These are phyloP conservation scores for Drosophila nigricruria DNA, from an alignment of 2,888 invertebrate genomes.

Conservation along the genomic window DNA sequence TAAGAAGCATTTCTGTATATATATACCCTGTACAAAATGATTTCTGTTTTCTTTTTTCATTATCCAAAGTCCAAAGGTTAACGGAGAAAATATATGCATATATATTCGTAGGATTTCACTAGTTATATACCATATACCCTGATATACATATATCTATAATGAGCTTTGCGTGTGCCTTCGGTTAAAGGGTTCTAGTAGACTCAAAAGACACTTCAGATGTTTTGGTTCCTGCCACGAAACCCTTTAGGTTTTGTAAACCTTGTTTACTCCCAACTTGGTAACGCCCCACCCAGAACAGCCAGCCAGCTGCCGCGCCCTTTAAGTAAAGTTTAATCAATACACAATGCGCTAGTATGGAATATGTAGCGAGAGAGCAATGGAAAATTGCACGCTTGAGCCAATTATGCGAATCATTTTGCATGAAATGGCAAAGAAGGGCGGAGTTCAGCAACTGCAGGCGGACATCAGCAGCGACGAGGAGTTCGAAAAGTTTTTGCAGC, in stretches of 20 bases:
- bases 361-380: constrained; percentile 8
- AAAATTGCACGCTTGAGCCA: constrained; percentile 22
- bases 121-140: not conserved
- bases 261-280: constrained; percentile 5
- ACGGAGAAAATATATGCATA: not conserved
- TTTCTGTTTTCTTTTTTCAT: not conserved
- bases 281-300: not conserved
- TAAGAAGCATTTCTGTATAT: not conserved
- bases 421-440: constrained; percentile 91
- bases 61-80: not conserved
- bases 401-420: constrained; percentile 52
- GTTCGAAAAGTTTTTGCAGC: constrained; percentile 92
- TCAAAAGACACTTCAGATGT: not conserved
- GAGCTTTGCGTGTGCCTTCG: not conserved
- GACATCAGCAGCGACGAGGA: constrained; percentile 94
- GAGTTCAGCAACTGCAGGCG: constrained; percentile 91
- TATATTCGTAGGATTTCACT: not conserved
- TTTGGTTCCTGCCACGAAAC: constrained; percentile 9
- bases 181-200: not conserved
- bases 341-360: constrained; percentile 30
- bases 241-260: not conserved
- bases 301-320: not conserved
- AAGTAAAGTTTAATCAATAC: constrained; percentile 56
- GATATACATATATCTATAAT: not conserved
- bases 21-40: not conserved